Conservation (phyloP, 2,888 invertebrate species). For the Ennomos erosarius region DNA sequence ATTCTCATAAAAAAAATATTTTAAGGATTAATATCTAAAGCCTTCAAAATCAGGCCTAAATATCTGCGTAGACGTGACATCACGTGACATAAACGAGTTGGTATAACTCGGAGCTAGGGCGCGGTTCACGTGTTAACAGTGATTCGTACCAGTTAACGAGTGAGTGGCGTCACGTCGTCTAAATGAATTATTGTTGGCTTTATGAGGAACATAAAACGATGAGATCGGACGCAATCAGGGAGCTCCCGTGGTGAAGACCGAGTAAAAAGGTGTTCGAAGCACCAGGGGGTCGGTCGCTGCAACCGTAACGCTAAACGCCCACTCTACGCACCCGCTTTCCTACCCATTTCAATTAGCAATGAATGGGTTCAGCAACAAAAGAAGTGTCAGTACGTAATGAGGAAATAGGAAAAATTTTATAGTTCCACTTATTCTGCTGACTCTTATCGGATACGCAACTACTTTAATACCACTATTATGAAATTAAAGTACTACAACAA, state of each 20-base stretch:
- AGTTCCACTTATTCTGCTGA: slow-evolving; percentile 12
- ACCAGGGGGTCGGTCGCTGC: slow-evolving; percentile 67
- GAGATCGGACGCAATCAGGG: slow-evolving; percentile 84
- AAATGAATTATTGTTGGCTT: slow-evolving; percentile 85
- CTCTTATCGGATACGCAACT: neutral
- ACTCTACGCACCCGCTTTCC: slow-evolving; percentile 69
- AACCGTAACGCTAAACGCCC: slow-evolving; percentile 76
- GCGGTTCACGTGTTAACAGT: slow-evolving; percentile 61
- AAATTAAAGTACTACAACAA: too few relatives aligned
- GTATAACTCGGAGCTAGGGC: slow-evolving; percentile 49
- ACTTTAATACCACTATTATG: neutral
- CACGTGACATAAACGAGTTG: slow-evolving; percentile 24
- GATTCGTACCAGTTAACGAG: slow-evolving; percentile 78
- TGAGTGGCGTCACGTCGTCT: slow-evolving; percentile 84
- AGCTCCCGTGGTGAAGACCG: slow-evolving; percentile 78
- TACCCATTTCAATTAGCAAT: slow-evolving; percentile 81
- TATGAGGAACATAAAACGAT: slow-evolving; percentile 83
- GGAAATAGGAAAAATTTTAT: slow-evolving; percentile 45
- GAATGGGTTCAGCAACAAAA: slow-evolving; percentile 71
- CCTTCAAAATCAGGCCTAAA: too few relatives aligned
- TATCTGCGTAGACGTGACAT: slow-evolving; percentile 27
- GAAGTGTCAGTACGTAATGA: slow-evolving; percentile 56
- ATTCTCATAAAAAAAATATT: too few relatives aligned
- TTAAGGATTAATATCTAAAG: too few relatives aligned
- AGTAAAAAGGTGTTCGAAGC: slow-evolving; percentile 81